Conservation (phyloP, 2,888 invertebrate genomes). For the Tetramorium bicarinatum region DNA sequence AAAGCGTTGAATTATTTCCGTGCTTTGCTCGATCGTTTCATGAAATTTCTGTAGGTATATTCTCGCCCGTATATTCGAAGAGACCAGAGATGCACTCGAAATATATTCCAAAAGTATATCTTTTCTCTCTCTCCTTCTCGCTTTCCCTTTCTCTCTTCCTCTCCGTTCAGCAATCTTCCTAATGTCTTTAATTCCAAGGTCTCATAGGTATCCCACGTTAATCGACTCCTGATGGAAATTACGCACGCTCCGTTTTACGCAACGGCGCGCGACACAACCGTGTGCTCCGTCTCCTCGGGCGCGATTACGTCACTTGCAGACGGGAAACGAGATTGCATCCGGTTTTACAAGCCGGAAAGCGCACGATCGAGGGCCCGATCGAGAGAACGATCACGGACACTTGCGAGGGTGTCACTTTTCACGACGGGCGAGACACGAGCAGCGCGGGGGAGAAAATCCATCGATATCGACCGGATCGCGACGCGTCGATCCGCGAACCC, state of each 20-base stretch:
- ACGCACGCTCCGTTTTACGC: conserved; percentile 44
- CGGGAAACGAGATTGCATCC: conserved; percentile 50
- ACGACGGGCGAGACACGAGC: not conserved
- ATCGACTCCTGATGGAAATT: conserved; percentile 19
- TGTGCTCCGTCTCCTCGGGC: conserved; percentile 12
- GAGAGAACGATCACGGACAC: not conserved
- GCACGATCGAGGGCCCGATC: conserved; percentile 14
- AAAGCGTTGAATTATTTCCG: not conserved
- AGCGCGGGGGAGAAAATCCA: not conserved
- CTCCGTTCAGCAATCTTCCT: not conserved
- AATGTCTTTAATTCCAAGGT: conserved; percentile 21
- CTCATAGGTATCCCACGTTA: not conserved
- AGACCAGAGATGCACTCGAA: not conserved
- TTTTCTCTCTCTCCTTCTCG: not conserved
- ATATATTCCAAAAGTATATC: not conserved
- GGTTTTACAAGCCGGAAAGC: not conserved
- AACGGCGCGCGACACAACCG: conserved; percentile 29
- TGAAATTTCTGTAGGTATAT: not conserved
- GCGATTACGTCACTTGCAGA: conserved; percentile 63
- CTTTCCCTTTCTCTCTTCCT: not conserved
- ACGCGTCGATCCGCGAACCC: conserved; percentile 28
- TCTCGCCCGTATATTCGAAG: not conserved
- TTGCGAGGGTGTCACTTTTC: conserved; percentile 18
- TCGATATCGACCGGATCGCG: conserved; percentile 31
- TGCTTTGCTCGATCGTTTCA: not conserved